A percentile compares a stretch with the other conserved stretches of the same genome.
Evolutionary conservation across 2,113 vertebrate species (phyloP).

Genomic region (Rhinoderma darwinii): DNA sequence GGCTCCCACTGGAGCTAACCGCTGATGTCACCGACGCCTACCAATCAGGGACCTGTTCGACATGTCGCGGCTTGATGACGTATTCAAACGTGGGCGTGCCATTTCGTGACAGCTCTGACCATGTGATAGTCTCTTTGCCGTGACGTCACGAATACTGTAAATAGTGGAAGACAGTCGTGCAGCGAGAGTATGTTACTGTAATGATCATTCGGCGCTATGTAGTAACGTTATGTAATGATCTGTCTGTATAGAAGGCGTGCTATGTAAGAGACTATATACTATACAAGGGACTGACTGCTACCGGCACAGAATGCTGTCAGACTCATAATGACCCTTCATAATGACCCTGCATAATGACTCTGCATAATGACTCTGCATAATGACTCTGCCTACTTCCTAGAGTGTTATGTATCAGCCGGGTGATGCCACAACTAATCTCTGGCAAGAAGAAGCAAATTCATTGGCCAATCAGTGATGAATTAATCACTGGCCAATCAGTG

Average conservation of each 20-base stretch:
- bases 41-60: background rate
- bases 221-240: background rate
- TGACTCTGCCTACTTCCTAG: background rate
- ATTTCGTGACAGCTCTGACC: background rate
- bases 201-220: background rate
- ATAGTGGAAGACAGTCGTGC: background rate
- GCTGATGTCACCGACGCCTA: background rate
- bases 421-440: background rate
- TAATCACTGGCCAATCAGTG: background rate
- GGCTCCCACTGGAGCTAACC: background rate
- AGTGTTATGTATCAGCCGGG: background rate
- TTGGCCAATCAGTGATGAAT: background rate
- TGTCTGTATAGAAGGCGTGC: too few species aligned
- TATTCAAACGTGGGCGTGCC: background rate
- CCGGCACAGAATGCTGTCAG: background rate
- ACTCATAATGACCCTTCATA: too few species aligned
- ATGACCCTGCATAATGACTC: too few species aligned
- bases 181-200: background rate
- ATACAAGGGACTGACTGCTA: background rate
- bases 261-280: background rate
- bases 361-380: too few species aligned
- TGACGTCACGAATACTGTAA: background rate
- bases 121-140: background rate
- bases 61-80: background rate
- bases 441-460: background rate